Percentiles rank a stretch among this genome's conserved stretches.
Evolutionary conservation across 2,113 vertebrate genomes (phyloP).

Genomic region (Muntiacus muntjak): DNA sequence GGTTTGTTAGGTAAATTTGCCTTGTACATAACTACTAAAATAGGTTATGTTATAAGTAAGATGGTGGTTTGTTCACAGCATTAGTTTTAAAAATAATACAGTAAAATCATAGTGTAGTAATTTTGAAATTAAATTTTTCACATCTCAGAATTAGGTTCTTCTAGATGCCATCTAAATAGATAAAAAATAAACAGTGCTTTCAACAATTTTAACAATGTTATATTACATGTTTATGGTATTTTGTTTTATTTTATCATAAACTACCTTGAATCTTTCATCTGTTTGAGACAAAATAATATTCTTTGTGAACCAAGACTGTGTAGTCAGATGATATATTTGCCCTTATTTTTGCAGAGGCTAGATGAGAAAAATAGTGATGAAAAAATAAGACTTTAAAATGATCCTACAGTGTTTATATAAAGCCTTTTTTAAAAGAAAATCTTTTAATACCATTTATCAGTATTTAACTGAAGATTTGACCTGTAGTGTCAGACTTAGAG

Average conservation of each 20-base stretch:
- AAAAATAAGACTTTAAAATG: not conserved
- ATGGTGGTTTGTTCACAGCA: not conserved
- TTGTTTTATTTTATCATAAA: not conserved
- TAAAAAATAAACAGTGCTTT: not conserved
- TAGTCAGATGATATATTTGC: not conserved
- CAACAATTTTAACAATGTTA: not conserved
- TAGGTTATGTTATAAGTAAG: not conserved
- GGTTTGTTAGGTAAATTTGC: not conserved
- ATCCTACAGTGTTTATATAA: not conserved
- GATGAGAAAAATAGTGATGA: not conserved
- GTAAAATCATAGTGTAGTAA: not conserved
- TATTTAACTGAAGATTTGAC: not conserved
- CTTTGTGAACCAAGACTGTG: not conserved
- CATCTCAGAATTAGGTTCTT: not conserved
- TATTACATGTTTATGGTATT: not conserved
- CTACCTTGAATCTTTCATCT: not conserved
- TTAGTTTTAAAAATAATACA: not conserved
- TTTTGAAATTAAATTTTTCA: slow-evolving; percentile 22
- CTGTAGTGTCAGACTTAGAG: slow-evolving; percentile 1
- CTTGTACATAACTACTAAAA: not conserved
- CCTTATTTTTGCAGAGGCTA: not conserved
- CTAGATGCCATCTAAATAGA: not conserved
- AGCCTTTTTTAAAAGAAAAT: not conserved
- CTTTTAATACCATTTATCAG: not conserved
- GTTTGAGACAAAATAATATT: not conserved